These are phyloP conservation scores for Nymphalis polychloros DNA, from an alignment of 2,888 invertebrate genomes.

Conservation along the genomic window DNA sequence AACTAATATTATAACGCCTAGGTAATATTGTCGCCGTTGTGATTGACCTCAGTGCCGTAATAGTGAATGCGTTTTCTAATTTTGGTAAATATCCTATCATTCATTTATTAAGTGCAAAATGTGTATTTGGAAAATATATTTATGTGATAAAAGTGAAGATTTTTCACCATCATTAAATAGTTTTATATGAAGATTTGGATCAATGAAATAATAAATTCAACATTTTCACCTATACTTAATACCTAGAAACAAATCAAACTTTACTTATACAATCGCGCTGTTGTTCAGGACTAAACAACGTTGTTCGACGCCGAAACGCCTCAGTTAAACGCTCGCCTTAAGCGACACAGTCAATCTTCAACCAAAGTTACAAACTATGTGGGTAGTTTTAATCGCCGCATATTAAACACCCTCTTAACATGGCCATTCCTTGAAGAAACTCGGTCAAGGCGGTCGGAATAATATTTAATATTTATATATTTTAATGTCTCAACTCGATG, in stretches of 20 bases:
- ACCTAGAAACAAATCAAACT: conserved; percentile 23
- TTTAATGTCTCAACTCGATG: conserved; percentile 50
- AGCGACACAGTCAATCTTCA: conserved; percentile 9
- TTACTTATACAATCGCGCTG: conserved; percentile 17
- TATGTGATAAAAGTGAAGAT: too few species aligned
- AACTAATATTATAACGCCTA: conserved; percentile 10
- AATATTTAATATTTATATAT: conserved; percentile 22
- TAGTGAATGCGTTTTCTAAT: not conserved
- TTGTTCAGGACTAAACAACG: conserved; percentile 1
- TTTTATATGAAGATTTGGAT: too few species aligned
- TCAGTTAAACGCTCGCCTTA: conserved; percentile 21
- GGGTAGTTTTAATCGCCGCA: conserved; percentile 41
- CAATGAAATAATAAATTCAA: not conserved
- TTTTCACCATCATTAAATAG: too few species aligned
- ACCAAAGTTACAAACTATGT: conserved; percentile 32
- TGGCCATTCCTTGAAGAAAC: conserved; percentile 43
- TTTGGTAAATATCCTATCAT: not conserved
- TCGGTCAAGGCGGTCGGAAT: conserved; percentile 62
- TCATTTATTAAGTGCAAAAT: too few species aligned
- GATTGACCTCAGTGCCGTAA: not conserved
- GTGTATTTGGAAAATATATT: too few species aligned
- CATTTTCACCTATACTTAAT: conserved; percentile 12
- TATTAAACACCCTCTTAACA: conserved; percentile 34
- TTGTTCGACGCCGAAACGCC: conserved; percentile 17
- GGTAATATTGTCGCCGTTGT: not conserved